Evolutionary conservation across 2,888 invertebrate genomes (phyloP).

Genomic region (Eucriotettix oculatus): DNA sequence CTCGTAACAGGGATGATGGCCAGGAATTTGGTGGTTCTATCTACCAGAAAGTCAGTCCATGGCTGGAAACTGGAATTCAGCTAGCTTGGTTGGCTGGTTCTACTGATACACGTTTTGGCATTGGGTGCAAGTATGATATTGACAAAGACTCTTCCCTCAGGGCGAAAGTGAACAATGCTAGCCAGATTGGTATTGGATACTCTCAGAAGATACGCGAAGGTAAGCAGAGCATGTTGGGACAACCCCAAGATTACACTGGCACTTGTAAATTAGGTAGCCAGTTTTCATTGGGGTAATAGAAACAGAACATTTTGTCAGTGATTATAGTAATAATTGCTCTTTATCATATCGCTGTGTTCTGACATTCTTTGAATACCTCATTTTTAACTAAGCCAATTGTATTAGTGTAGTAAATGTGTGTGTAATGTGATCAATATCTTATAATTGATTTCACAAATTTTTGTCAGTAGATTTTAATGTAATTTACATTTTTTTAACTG

Average conservation of each 20-base stretch:
- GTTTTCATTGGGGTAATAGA: not conserved
- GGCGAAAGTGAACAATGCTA: slow-evolving; percentile 88
- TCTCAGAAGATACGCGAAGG: slow-evolving; percentile 86
- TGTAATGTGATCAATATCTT: too few species aligned
- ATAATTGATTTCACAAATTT: too few species aligned
- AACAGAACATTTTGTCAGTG: slow-evolving; percentile 1
- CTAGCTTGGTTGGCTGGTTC: slow-evolving; percentile 84
- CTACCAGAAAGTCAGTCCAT: slow-evolving; percentile 78
- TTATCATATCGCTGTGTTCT: slow-evolving; percentile 3
- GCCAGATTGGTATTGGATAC: slow-evolving; percentile 87
- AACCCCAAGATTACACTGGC: not conserved
- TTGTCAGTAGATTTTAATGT: too few species aligned
- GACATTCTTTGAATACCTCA: not conserved
- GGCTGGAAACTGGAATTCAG: slow-evolving; percentile 77
- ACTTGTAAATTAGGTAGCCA: not conserved
- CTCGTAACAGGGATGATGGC: slow-evolving; percentile 64
- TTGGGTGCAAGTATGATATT: slow-evolving; percentile 76
- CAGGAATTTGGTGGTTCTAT: slow-evolving; percentile 86
- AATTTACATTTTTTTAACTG: too few species aligned
- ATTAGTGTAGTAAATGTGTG: too few species aligned
- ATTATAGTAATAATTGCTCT: not conserved
- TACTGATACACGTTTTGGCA: slow-evolving; percentile 79
- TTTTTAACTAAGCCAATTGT: too few species aligned
- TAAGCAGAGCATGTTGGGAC: slow-evolving; percentile 21
- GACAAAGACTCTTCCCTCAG: slow-evolving; percentile 71